These are phyloP conservation scores for Tiliacea aurago DNA, from an alignment of 2,888 invertebrate genomes.

Conservation along the genomic window DNA sequence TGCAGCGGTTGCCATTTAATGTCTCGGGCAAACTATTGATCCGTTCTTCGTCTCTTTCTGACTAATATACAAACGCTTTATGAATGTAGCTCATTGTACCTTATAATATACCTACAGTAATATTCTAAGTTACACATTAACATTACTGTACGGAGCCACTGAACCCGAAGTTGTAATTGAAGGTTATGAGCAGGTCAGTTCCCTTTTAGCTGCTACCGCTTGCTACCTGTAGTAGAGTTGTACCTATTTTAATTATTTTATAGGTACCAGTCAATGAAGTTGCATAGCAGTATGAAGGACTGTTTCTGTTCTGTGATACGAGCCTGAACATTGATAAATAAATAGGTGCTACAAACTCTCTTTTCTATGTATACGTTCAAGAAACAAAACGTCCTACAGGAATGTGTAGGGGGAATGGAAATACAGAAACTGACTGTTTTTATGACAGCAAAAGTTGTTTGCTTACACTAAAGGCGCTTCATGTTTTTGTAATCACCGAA, in stretches of 20 bases:
- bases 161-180: slow-evolving; percentile 32
- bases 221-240: slow-evolving; percentile 1
- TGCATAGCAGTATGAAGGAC: slow-evolving; percentile 43
- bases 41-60: slow-evolving; percentile 88
- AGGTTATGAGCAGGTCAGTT: slow-evolving; percentile 29
- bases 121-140: slow-evolving; percentile 46
- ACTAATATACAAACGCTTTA: slow-evolving; percentile 80
- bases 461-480: slow-evolving; percentile 67
- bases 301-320: slow-evolving; percentile 55
- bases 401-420: slow-evolving; percentile 60
- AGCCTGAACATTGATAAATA: slow-evolving; percentile 62
- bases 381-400: slow-evolving; percentile 61
- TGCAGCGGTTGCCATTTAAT: slow-evolving; percentile 89
- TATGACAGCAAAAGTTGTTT: slow-evolving; percentile 77
- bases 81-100: slow-evolving; percentile 54
- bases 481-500: slow-evolving; percentile 69
- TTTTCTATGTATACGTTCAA: slow-evolving; percentile 53
- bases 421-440: slow-evolving; percentile 72
- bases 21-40: slow-evolving; percentile 89
- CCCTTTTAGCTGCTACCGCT: neutral
- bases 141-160: slow-evolving; percentile 18
- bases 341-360: slow-evolving; percentile 32
- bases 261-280: slow-evolving; percentile 31
- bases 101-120: slow-evolving; percentile 37
- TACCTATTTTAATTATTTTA: neutral